Evolutionary conservation across 2,888 invertebrate species (phyloP).

Genomic region (Scaptomyza cyrtandrae): DNA sequence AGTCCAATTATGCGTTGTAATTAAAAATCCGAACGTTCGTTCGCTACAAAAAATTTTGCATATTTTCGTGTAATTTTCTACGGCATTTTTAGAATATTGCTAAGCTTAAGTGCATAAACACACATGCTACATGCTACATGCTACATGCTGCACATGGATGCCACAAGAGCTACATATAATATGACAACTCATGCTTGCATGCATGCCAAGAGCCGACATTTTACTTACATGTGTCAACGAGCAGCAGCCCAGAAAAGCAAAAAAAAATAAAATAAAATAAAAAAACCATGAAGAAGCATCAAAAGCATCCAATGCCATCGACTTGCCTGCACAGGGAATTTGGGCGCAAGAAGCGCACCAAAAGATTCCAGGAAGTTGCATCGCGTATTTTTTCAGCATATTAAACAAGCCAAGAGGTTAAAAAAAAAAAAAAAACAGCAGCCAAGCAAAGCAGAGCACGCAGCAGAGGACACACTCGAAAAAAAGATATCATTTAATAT

Average conservation of each 20-base stretch:
- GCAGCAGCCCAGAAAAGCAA: constrained; percentile 36
- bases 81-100: not conserved
- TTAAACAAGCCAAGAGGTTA: constrained; percentile 78
- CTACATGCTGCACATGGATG: not conserved
- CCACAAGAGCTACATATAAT: constrained; percentile 6
- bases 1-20: constrained; percentile 72
- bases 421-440: too few relatives aligned
- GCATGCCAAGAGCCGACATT: constrained; percentile 55
- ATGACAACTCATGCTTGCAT: constrained; percentile 29
- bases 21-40: constrained; percentile 48
- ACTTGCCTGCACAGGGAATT: constrained; percentile 36
- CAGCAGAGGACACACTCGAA: constrained; percentile 10
- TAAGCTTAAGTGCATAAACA: not conserved
- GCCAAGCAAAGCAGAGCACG: constrained; percentile 1
- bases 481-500: not conserved
- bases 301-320: constrained; percentile 19
- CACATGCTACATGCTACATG: not conserved
- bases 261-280: not conserved
- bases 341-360: constrained; percentile 40
- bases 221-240: constrained; percentile 67
- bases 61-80: constrained; percentile 16
- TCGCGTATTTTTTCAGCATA: constrained; percentile 79
- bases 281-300: not conserved
- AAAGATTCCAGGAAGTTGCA: constrained; percentile 57
- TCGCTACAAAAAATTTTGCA: constrained; percentile 18